Evolutionary conservation across 2,888 invertebrate species (phyloP), one percentile per base, ranked within the genome.

Genomic region (Gymnoscelis rufifasciata): DNA sequence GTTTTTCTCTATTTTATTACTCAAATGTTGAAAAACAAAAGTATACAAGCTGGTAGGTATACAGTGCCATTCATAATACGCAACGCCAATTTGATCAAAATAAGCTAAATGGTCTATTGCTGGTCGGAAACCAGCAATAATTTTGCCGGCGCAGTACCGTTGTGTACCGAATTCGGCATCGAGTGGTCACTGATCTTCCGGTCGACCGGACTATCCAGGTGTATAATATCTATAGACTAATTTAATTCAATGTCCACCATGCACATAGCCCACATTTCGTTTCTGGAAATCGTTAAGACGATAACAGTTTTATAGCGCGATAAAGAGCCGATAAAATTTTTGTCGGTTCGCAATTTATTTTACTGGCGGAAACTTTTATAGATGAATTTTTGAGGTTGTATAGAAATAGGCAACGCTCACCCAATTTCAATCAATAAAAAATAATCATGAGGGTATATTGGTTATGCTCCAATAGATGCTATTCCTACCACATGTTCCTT

Each of bases 111-210:
- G 49, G 52, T 54, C 48, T 52, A 52, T 40, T 53, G 42, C 23
- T 44, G 41, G 54, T 64, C 60, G 62, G 64, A 67, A 66, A 63
- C 64, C 58, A 65, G 63, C 71, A 70, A 74, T 74, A 77, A 74
- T 78, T 67, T 74, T 62, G 67, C 68, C 67, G 64, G 58, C 56
- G 44, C 64, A 64, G 81, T 86, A 78, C 87, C 86, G 87, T 88
- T 88, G 81, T 59, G 65, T 54, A 65, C 75, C 77, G 70, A 86
- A 83, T 82, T 83, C 69, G 77, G 78, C 56, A 61, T 44, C 60
- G 57, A 54, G 60, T 80, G 82, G 84, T 78, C 84, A 81, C 69
- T 78, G 83, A 78, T 86, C 84, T 86, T 87, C 86, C 87, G 86
- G 80, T 72, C 60, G 43, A 38, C 41, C 46, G 38, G 35, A 42